A percentile compares a stretch with the other conserved stretches of the same genome.
These are phyloP conservation scores for Achlya flavicornis DNA, from an alignment of 2,888 invertebrate species.

Conservation along the genomic window DNA sequence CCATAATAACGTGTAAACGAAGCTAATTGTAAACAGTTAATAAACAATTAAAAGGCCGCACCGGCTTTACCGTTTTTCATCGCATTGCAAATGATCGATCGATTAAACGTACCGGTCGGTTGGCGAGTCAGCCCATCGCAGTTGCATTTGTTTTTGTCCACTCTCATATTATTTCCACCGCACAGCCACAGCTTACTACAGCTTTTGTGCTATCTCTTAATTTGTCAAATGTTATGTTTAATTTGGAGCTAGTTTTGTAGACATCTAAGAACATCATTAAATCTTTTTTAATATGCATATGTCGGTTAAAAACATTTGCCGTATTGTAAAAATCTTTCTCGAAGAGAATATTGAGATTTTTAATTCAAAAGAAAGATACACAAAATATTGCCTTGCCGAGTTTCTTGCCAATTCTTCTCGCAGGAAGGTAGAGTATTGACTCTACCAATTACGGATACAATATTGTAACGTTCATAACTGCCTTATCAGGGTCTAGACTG, in stretches of 20 bases:
- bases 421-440: too few relatives aligned
- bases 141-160: not conserved
- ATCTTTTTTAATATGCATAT: too few relatives aligned
- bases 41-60: not conserved
- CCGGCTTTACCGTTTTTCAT: conserved; percentile 1
- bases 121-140: not conserved
- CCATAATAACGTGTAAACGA: not conserved
- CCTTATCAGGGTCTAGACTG: too few relatives aligned
- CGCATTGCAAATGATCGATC: conserved; percentile 1
- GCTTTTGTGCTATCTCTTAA: not conserved
- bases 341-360: too few relatives aligned
- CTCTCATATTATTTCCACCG: not conserved
- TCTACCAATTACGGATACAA: too few relatives aligned
- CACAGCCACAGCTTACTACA: not conserved
- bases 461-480: too few relatives aligned
- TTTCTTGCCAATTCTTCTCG: too few relatives aligned
- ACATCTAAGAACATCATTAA: too few relatives aligned
- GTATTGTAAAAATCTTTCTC: too few relatives aligned
- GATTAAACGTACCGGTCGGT: not conserved
- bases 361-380: too few relatives aligned
- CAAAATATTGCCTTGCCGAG: too few relatives aligned
- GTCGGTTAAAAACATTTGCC: too few relatives aligned
- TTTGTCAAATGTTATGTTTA: not conserved
- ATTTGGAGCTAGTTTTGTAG: not conserved
- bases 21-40: not conserved